These are phyloP conservation scores for Baccha elongata DNA, from an alignment of 2,888 invertebrate species.

Conservation along the genomic window DNA sequence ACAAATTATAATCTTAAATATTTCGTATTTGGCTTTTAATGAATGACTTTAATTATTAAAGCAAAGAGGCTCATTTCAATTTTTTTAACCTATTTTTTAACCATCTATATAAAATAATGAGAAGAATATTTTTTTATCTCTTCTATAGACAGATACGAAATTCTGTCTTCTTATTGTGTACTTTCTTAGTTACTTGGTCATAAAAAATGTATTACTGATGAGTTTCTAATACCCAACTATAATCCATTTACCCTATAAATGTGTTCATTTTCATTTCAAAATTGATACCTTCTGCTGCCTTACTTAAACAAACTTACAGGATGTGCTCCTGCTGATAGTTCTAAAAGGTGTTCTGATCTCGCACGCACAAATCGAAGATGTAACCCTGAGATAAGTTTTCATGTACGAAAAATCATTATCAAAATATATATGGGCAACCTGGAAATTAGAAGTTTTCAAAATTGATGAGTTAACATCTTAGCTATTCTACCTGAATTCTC, in stretches of 20 bases:
- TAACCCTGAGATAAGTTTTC: constrained; percentile 57
- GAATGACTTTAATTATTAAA: too few species aligned
- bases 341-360: constrained; percentile 57
- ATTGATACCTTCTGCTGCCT: constrained; percentile 14
- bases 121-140: too few species aligned
- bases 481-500: constrained; percentile 45
- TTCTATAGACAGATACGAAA: too few species aligned
- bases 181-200: too few species aligned
- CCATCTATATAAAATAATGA: too few species aligned
- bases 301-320: constrained; percentile 42
- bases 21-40: too few species aligned
- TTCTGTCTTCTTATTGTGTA: too few species aligned
- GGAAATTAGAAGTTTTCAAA: constrained; percentile 39
- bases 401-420: constrained; percentile 34
- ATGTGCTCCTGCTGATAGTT: constrained; percentile 66
- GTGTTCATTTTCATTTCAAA: neutral
- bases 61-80: too few species aligned
- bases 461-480: constrained; percentile 29
- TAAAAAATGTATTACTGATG: too few species aligned
- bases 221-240: neutral
- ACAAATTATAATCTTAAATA: too few species aligned
- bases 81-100: too few species aligned
- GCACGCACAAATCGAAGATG: constrained; percentile 67
- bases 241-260: neutral
- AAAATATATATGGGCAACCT: constrained; percentile 7